Percentiles rank a stretch among this genome's conserved stretches.
Evolutionary conservation across 2,113 vertebrate genomes (phyloP).

Genomic region (Mesocricetus auratus): DNA sequence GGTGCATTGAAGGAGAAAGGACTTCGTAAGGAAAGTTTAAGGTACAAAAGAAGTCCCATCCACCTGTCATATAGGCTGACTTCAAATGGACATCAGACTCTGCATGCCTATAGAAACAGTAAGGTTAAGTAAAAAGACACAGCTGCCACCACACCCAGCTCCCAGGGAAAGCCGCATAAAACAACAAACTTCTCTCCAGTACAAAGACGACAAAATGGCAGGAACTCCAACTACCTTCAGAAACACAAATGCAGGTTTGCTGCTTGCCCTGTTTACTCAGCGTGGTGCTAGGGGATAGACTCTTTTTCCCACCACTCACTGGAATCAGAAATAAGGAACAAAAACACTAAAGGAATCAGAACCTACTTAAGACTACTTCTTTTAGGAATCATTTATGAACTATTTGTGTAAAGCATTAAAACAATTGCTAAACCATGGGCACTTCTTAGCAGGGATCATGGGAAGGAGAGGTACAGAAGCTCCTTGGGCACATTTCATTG

Average conservation of each 20-base stretch:
- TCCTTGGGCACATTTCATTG: constrained; percentile 60
- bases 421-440: background rate
- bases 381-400: background rate
- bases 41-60: background rate
- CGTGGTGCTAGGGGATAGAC: constrained; percentile 29
- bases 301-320: background rate
- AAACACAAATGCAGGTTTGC: constrained; percentile 51
- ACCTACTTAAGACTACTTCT: constrained; percentile 50
- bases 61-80: background rate
- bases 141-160: background rate
- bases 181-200: constrained; percentile 37
- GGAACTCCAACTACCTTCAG: constrained; percentile 15
- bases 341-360: constrained; percentile 23
- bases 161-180: constrained; percentile 34
- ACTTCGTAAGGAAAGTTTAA: background rate
- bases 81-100: constrained; percentile 30
- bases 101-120: constrained; percentile 53
- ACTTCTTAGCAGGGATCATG: constrained; percentile 30
- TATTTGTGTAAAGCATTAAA: constrained; percentile 17
- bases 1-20: background rate
- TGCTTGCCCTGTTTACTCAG: constrained; percentile 19
- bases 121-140: constrained; percentile 60
- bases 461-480: constrained; percentile 13
- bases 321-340: background rate
- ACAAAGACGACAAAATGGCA: constrained; percentile 42